Percentiles rank a stretch among this genome's conserved stretches.
Evolutionary conservation across 2,797 vertebrate genomes (phyloP).

Genomic region (Petrocephalus sullivani): DNA sequence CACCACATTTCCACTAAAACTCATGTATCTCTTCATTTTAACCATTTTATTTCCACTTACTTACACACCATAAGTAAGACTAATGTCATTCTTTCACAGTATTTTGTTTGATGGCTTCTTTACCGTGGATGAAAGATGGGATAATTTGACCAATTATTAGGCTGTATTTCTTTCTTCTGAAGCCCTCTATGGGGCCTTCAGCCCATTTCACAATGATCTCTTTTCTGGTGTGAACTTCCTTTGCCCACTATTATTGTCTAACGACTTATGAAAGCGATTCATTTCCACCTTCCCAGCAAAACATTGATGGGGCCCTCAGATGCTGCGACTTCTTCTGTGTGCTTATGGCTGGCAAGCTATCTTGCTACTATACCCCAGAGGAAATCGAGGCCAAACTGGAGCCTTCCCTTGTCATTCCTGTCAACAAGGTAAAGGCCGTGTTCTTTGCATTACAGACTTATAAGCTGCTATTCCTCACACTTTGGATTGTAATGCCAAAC

Average conservation of each 20-base stretch:
- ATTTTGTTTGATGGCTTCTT: not conserved
- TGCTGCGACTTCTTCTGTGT: constrained; percentile 78
- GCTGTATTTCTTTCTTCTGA: not conserved
- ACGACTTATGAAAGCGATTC: not conserved
- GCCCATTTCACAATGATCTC: not conserved
- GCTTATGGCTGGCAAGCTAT: constrained; percentile 70
- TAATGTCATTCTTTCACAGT: not conserved
- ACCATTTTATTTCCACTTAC: not conserved
- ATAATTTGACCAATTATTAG: not conserved
- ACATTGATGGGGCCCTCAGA: constrained; percentile 52
- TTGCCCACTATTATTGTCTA: not conserved
- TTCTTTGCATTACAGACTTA: no score
- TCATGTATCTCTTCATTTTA: not conserved
- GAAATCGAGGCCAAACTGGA: constrained; percentile 82
- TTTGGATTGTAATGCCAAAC: not conserved
- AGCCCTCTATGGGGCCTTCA: not conserved
- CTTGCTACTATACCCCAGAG: constrained; percentile 84
- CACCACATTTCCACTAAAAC: not conserved
- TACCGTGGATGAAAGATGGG: not conserved
- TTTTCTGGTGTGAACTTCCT: not conserved
- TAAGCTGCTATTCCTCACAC: not conserved
- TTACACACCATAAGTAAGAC: not conserved
- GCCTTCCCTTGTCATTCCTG: constrained; percentile 65
- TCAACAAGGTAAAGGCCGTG: constrained; percentile 72
- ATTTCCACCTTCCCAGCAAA: constrained; percentile 60